Percentiles rank a stretch among this genome's conserved stretches.
These are phyloP conservation scores for Macaca fascicularis DNA, from an alignment of 2,113 vertebrate species.

Conservation along the genomic window T2T-MFA8v1.1 NC_088380.1:114042001-114042500, in stretches of 20 bases:
- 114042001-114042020: constrained; percentile 21
- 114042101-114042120: not conserved
- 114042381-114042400: not conserved
- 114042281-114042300: not conserved
- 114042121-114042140: constrained; percentile 54
- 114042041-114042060: constrained; percentile 14
- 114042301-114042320: constrained; percentile 27
- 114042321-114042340: constrained; percentile 16
- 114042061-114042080: constrained; percentile 39
- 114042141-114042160: constrained; percentile 67
- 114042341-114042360: not conserved
- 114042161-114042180: constrained; percentile 69
- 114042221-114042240: constrained; percentile 69
- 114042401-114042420: not conserved
- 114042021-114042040: constrained; percentile 31
- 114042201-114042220: constrained; percentile 70
- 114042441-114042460: not conserved
- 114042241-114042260: constrained; percentile 61
- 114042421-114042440: not conserved
- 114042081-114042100: not conserved
- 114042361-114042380: not conserved
- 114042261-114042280: constrained; percentile 5
- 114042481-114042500: not conserved
- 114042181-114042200: constrained; percentile 72
- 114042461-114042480: not conserved